Conservation (phyloP, 2,797 vertebrate species). For the Epinephelus malabaricus region DNA sequence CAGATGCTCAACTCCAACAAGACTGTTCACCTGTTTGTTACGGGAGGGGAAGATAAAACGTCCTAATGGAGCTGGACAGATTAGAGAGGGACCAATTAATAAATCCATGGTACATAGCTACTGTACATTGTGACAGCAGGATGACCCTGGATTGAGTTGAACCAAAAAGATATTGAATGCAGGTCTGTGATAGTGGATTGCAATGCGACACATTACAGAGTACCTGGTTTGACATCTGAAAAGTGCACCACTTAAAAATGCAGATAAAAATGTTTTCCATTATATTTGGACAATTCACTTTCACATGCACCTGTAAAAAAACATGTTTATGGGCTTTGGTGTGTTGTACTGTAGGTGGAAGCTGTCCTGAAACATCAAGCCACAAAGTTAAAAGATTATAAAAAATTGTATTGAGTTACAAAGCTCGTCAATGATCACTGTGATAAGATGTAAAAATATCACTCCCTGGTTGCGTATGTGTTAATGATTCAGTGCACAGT, state of each 20-base stretch:
- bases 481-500: not conserved
- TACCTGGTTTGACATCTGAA: not conserved
- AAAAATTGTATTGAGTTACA: not conserved
- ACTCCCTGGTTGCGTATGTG: not conserved
- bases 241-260: not conserved
- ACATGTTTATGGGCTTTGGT: not conserved
- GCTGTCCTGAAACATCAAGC: not conserved
- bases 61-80: constrained; percentile 41
- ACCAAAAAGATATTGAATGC: not conserved
- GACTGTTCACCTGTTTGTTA: constrained; percentile 94
- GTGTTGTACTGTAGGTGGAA: not conserved
- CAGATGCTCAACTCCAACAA: constrained; percentile 95
- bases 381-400: constrained; percentile 12
- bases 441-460: not conserved
- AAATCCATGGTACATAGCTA: not conserved
- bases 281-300: not conserved
- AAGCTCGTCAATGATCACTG: not conserved
- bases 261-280: not conserved
- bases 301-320: not conserved
- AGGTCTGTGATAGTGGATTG: not conserved
- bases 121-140: not conserved
- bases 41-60: constrained; percentile 88
- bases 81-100: not conserved
- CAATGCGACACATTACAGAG: not conserved
- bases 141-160: not conserved